These are phyloP conservation scores for Chlorocebus sabaeus DNA, from an alignment of 2,113 vertebrate genomes.

Conservation along the genomic window DNA sequence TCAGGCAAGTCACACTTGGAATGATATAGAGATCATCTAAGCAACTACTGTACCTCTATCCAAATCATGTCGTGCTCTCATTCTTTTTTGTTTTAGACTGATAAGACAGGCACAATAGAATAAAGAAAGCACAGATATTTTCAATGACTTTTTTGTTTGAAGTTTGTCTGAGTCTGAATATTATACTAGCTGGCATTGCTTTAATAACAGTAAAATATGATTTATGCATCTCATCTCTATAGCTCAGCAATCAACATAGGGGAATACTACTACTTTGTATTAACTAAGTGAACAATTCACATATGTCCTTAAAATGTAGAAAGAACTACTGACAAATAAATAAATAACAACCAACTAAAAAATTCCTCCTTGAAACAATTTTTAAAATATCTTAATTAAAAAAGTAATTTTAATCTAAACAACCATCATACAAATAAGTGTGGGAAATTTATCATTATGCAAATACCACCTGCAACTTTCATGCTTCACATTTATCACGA, in stretches of 20 bases:
- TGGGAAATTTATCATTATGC: background rate
- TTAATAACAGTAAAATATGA: background rate
- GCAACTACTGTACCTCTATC: background rate
- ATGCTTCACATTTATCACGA: background rate
- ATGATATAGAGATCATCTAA: background rate
- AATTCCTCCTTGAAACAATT: background rate
- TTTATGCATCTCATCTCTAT: background rate
- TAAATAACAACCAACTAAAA: slow-evolving; percentile 5
- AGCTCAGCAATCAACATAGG: background rate
- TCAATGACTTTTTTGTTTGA: background rate
- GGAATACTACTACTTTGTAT: background rate
- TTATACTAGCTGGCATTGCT: background rate
- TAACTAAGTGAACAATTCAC: background rate
- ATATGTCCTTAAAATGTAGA: background rate
- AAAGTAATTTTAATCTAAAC: background rate
- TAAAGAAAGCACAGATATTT: background rate
- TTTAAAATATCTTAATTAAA: slow-evolving; percentile 14
- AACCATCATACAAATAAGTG: background rate
- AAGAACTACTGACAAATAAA: background rate
- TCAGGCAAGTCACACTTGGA: slow-evolving; percentile 8
- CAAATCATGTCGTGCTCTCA: background rate
- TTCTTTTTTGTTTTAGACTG: background rate
- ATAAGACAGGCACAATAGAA: background rate
- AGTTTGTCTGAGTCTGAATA: background rate
- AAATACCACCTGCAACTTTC: background rate